Base-by-base conservation (phyloP, 2,797 vertebrate genomes). In the Smutsia temminckii region DNA sequence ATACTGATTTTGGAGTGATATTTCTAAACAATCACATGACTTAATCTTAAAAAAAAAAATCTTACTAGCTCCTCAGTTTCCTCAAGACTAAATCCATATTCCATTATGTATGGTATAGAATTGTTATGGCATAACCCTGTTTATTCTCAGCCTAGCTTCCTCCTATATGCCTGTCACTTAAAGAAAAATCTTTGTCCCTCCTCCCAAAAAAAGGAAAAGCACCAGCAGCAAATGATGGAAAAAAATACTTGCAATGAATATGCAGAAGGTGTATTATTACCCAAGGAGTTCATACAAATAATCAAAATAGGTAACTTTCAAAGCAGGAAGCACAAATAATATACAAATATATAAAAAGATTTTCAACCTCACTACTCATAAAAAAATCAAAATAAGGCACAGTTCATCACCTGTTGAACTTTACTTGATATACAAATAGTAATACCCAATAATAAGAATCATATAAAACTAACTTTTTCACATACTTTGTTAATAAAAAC, bases 301-400 rank as follows among this genome's bases (percentile, higher is more conserved):
- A 46, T 71, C 61, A 85, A 86, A 85, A 94, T 77, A 12, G 17
- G 32, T 25, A 92, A 53, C 64, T 79, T 57, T 72, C 27, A 85
- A 94, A 85, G 40, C 37, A 89, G n/a, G 23, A 88, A 71, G 89
- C 1, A 63, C 9, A 72, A 83, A 74, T 64, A 91, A 94, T 61
- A 80, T 14, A 91, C 12, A 63, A 92, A 77, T 72, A 89, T 8
- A 93, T 53, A 13, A 4, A 71, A 69, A 92, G 10, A 81, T 69
- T 57, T 63, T 61, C 17, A 16, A 85, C 27, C 18, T 92, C 49
- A 72, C 34, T 84, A 93, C 80, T 80, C 92, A 72, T 61, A 91
- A 93, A 91, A 78, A 85, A 89, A 85, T 93, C 40, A 90, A 85
- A 92, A 71, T 71, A 81, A 94, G 63, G 59, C 23, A 95, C 21